Evolutionary conservation across 2,797 vertebrate genomes (phyloP), one percentile per base, ranked within the genome.

Genomic region (Megalops cyprinoides): DNA sequence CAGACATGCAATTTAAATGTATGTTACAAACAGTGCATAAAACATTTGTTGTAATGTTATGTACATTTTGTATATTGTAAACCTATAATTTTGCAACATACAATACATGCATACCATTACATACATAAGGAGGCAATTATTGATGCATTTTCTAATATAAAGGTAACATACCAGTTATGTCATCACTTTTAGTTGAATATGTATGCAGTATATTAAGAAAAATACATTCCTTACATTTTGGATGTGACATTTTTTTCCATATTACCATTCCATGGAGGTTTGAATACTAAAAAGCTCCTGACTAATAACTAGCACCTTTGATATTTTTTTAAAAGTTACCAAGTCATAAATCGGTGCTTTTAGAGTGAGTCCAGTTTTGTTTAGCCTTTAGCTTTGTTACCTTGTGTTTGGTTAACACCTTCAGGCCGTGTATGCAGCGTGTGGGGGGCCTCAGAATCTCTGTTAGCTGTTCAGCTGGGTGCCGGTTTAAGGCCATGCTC

Each of bases 391-490:
- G n/a, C n/a, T n/a, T n/a, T n/a, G n/a, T n/a, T n/a, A n/a, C 62
- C 62, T 80, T 44, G 48, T 65, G 53, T 81, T 62, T 81, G 79
- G 53, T 74, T 74, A 28, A 65, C 46, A 23, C 74, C 56, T 53
- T 42, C 18, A 81, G 42, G 44, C 37, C n/a, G 4, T 39, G 5
- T 53, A 31, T 37, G 31, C 18, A 37, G 65, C 15, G 34, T 34
- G 14, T 12, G 58, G 25, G 58, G 58, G 58, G 58, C 8, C 7
- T 28, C 23, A 3, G 1, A 9, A 51, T 18, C 53, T 60, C 28
- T 60, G 9, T 65, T 44, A 37, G 74, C 48, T 78, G 28, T 60
- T 53, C 7, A 42, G 60, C 39, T 46, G 31, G 23, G 44, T 81
- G 44, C 73, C 74, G 51, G 31, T 53, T 67, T 46, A 25, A 42